These are phyloP conservation scores for Acanthiza pusilla DNA, from an alignment of 2,797 vertebrate species.

Conservation along the genomic window DNA sequence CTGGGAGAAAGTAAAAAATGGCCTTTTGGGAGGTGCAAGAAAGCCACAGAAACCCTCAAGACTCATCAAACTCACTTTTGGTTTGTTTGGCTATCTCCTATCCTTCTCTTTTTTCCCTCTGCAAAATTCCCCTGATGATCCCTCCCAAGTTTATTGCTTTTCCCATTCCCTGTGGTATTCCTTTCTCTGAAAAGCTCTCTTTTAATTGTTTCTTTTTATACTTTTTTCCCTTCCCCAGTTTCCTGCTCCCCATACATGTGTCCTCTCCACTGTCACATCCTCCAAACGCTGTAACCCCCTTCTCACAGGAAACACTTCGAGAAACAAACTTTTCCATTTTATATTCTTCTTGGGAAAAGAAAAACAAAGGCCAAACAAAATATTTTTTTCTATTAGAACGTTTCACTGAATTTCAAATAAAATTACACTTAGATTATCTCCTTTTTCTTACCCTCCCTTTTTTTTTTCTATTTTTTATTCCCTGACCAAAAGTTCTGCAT, in stretches of 20 bases:
- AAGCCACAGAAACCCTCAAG: conserved; percentile 35
- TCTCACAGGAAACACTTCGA: background rate
- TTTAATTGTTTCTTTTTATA: background rate
- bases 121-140: background rate
- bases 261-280: background rate
- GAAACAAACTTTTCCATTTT: background rate
- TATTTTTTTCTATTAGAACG: background rate
- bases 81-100: background rate
- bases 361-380: background rate
- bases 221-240: background rate
- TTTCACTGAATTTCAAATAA: background rate
- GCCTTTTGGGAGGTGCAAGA: background rate
- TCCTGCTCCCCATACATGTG: background rate
- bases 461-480: background rate
- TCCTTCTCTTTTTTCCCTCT: accelerated
- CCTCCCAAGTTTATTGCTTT: background rate
- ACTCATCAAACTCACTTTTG: conserved; percentile 37
- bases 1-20: background rate
- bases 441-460: background rate
- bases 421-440: background rate
- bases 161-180: background rate
- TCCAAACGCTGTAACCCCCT: background rate
- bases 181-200: background rate
- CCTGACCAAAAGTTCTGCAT: background rate
- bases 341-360: background rate